phyloP scores from a whole-genome alignment of 2,113 vertebrate species.

The Sturnus vulgaris region DNA sequence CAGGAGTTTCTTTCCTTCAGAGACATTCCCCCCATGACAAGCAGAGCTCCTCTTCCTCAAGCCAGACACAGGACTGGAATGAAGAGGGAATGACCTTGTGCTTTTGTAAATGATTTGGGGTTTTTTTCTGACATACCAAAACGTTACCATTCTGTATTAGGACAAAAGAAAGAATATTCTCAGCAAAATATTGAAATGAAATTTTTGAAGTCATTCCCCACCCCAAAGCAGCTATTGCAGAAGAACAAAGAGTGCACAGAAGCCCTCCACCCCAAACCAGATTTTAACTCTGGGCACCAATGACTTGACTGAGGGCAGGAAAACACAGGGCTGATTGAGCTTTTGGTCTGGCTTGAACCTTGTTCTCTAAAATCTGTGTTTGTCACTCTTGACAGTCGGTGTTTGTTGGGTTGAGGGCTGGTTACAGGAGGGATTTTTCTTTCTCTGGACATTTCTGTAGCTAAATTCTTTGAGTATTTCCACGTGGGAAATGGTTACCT shows the following conservation, averaged over 20 bases:
- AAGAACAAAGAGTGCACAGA: neutral
- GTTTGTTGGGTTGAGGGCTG: neutral
- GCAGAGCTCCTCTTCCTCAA: neutral
- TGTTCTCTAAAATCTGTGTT: neutral
- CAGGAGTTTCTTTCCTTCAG: neutral
- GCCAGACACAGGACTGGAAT: neutral
- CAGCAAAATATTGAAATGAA: neutral
- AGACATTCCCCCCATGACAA: accelerated
- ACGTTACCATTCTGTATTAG: neutral
- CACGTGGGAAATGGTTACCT: neutral
- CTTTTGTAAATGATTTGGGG: neutral
- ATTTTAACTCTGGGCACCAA: neutral
- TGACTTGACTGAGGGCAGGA: neutral
- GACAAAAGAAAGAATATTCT: neutral
- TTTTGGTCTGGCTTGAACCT: neutral
- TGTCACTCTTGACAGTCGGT: neutral
- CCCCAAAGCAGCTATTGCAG: neutral
- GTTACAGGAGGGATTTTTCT: neutral
- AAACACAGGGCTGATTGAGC: neutral
- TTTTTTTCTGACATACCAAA: neutral
- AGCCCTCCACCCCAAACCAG: neutral
- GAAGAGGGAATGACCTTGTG: neutral
- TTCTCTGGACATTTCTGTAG: neutral
- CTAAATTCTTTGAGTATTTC: neutral
- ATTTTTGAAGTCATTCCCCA: neutral